A percentile compares a stretch with the other conserved stretches of the same genome.
Conservation (phyloP, 2,888 invertebrate genomes). For the Apotomis capreana region DNA sequence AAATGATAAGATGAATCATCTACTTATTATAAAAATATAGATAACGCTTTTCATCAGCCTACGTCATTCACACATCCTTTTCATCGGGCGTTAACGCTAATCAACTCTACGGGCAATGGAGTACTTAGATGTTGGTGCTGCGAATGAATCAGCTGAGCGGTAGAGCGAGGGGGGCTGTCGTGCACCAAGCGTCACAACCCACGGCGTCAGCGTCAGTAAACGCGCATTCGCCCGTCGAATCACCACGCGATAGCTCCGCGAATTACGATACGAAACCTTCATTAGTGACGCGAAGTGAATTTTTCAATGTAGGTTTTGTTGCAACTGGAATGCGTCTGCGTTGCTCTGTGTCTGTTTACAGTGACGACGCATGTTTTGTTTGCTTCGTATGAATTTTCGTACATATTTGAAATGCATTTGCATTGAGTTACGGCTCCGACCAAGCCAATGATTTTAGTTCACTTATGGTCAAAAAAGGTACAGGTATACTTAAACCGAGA, state of each 20-base stretch:
- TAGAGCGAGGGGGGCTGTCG: slow-evolving; percentile 59
- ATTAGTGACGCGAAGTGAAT: slow-evolving; percentile 29
- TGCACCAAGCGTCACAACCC: slow-evolving; percentile 40
- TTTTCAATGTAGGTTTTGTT: slow-evolving; percentile 24
- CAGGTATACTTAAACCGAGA: too few relatives aligned
- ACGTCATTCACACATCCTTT: too few relatives aligned
- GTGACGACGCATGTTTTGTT: slow-evolving; percentile 35
- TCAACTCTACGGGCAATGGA: too few relatives aligned
- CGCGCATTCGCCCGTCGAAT: slow-evolving; percentile 59
- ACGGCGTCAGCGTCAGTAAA: slow-evolving; percentile 74
- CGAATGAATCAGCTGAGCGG: slow-evolving; percentile 73
- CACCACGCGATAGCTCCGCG: slow-evolving; percentile 45
- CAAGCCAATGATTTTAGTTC: background rate
- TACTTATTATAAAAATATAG: too few relatives aligned
- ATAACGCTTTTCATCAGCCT: too few relatives aligned
- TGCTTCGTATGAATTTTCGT: slow-evolving; percentile 18
- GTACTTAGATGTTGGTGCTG: slow-evolving; percentile 39
- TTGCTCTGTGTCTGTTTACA: slow-evolving; percentile 45
- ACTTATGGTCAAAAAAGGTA: too few relatives aligned
- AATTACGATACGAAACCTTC: slow-evolving; percentile 36
- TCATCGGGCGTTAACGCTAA: too few relatives aligned
- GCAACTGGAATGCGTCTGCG: slow-evolving; percentile 10
- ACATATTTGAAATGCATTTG: slow-evolving; percentile 7
- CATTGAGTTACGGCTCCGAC: background rate
- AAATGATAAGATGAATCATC: too few relatives aligned